Percentiles rank a stretch among this genome's conserved stretches.
Evolutionary conservation across 2,888 invertebrate species (phyloP).

Genomic region (Steinernema hermaphroditum): DNA sequence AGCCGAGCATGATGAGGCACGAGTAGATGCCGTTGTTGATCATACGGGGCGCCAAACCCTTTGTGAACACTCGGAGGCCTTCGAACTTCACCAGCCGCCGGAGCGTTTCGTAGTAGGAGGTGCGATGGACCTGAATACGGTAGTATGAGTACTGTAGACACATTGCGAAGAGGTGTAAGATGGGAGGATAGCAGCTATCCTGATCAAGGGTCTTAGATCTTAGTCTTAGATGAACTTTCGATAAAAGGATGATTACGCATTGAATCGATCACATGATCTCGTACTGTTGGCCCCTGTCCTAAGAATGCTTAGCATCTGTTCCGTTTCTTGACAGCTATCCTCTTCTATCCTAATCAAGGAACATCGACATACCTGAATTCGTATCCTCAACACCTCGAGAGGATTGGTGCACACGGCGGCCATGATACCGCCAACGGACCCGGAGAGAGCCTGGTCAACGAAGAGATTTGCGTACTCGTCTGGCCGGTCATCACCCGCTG

Average conservation of each 20-base stretch:
- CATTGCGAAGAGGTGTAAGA: neutral
- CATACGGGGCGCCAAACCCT: constrained; percentile 58
- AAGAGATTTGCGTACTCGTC: constrained; percentile 44
- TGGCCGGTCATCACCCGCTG: neutral
- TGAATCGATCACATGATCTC: too few relatives aligned
- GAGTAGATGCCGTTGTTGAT: constrained; percentile 60
- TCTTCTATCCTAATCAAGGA: constrained; percentile 11
- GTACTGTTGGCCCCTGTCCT: too few relatives aligned
- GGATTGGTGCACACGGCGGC: constrained; percentile 62
- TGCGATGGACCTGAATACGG: constrained; percentile 57
- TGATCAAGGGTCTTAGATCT: too few relatives aligned
- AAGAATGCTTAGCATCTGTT: too few relatives aligned
- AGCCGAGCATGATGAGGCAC: constrained; percentile 59
- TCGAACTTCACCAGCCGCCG: constrained; percentile 56
- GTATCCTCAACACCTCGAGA: constrained; percentile 58
- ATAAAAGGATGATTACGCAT: too few relatives aligned
- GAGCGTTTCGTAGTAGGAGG: constrained; percentile 57
- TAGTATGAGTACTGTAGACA: neutral
- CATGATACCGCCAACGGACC: constrained; percentile 60
- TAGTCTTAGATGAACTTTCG: too few relatives aligned
- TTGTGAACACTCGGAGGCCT: constrained; percentile 56
- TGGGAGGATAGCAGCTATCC: too few relatives aligned
- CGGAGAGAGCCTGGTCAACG: constrained; percentile 57
- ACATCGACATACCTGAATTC: constrained; percentile 55
- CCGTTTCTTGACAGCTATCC: too few relatives aligned